Base-by-base conservation (phyloP, 2,888 invertebrate genomes). In the Euplagia quadripunctaria region DNA sequence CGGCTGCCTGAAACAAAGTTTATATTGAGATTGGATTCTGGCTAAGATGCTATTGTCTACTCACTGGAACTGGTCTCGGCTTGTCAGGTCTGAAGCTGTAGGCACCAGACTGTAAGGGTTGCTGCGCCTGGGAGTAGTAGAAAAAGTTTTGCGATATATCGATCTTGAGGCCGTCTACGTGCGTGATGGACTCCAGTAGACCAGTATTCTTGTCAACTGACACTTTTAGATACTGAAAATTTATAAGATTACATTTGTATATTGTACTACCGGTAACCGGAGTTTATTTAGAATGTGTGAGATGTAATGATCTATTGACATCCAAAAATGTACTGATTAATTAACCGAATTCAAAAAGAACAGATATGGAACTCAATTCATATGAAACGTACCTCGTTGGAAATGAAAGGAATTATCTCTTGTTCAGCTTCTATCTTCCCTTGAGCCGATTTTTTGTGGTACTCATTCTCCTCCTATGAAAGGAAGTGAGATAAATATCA, bases 81-180 rank as follows among this genome's bases (percentile, higher is more conserved):
- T 88, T 89, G 1, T 94, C 90, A 0, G 97, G 97, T 20, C 97
- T 88, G 85, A 97, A 97, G 82, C 97, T 96, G 87, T 98, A 98
- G 0, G 97, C 97, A 0, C 98, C 98, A 0, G 97, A 97, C 58
- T 97, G 96, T 79, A 97, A 89, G 0, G 91, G 89, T 72, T 94
- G 91, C 42, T 93, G 93, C 0, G 87, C 85, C 70, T 94, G 94
- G 46, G 92, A 89, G 90, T 97, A 97, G 87, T 90, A 96, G 82
- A 92, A 92, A 87, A 97, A 97, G 82, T 97, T 95, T 85, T 95
- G 95, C 0, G 88, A 77, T 0, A 94, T 70, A 20, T 88, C 81
- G 0, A 95, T 73, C 83, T 80, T 92, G 6, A 88, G 79, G 0
- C 95, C 95, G 31, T 95, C 95, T 0, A 92, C 87, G 58, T 94